A percentile compares a stretch with the other conserved stretches of the same genome.
These are phyloP conservation scores for Onychomys arenicola DNA, from an alignment of 2,797 vertebrate species.

Conservation along the genomic window DNA sequence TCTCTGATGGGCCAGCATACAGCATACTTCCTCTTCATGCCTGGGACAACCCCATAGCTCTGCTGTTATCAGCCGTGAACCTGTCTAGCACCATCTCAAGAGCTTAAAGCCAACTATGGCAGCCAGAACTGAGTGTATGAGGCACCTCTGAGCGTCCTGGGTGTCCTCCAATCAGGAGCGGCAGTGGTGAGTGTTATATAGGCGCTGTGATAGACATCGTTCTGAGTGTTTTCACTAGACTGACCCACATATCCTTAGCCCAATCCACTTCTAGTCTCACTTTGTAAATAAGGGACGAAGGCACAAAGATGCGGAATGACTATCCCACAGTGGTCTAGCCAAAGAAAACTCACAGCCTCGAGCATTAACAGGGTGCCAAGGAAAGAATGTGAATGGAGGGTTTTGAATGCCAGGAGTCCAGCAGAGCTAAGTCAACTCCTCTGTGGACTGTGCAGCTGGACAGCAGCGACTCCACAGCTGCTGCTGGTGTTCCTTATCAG, in stretches of 20 bases:
- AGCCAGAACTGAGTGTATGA: background rate
- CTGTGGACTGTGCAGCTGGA: background rate
- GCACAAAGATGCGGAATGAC: background rate
- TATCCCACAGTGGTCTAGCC: background rate
- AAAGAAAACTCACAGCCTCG: background rate
- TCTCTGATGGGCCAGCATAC: background rate
- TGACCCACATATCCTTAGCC: background rate
- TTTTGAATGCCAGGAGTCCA: background rate
- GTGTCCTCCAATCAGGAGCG: fast-evolving
- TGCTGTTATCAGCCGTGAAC: background rate
- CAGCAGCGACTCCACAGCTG: background rate
- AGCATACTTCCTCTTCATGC: background rate
- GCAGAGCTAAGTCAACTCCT: background rate
- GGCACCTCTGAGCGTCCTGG: background rate
- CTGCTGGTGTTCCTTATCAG: background rate
- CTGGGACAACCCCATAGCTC: background rate
- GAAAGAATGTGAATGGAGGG: background rate
- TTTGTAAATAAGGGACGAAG: background rate
- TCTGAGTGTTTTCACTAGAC: background rate
- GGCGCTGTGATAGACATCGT: background rate
- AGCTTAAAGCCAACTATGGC: background rate
- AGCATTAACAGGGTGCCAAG: background rate
- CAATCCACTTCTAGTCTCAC: background rate
- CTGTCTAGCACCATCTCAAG: background rate
- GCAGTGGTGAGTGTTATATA: fast-evolving